Percentiles rank a stretch among this genome's conserved stretches.
Evolutionary conservation across 2,113 vertebrate genomes (phyloP).

Genomic region (Erythrolamprus reginae): DNA sequence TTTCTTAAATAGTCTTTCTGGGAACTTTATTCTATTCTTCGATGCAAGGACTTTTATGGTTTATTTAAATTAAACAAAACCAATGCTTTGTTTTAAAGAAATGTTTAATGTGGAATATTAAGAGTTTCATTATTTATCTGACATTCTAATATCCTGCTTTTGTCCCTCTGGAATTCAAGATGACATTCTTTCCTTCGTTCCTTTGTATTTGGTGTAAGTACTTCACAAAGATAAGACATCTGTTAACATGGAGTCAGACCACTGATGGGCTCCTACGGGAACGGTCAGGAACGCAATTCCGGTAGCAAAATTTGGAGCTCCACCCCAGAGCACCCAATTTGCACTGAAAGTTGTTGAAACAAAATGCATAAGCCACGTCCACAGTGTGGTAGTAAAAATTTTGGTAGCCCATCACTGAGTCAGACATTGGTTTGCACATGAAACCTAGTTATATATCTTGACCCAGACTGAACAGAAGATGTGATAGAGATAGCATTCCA

Average conservation of each 20-base stretch:
- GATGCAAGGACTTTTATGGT: not conserved
- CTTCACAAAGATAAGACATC: not conserved
- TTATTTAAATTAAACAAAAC: not conserved
- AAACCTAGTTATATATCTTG: not conserved
- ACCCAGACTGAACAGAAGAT: not conserved
- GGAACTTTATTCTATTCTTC: not conserved
- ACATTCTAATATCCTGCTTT: not conserved
- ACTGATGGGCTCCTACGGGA: too few relatives aligned
- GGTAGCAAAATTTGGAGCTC: too few relatives aligned
- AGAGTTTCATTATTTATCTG: not conserved
- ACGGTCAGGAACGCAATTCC: too few relatives aligned
- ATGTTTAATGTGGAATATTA: not conserved
- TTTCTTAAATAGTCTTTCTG: not conserved
- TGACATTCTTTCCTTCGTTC: not conserved
- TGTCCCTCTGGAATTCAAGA: not conserved
- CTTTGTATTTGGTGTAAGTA: not conserved
- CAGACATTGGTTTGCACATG: not conserved
- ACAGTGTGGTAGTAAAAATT: too few relatives aligned
- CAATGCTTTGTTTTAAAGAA: not conserved
- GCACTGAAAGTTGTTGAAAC: too few relatives aligned
- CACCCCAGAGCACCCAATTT: too few relatives aligned
- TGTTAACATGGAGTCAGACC: not conserved
- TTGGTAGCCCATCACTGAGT: too few relatives aligned
- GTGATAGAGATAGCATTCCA: not conserved
- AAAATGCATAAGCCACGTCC: too few relatives aligned